phyloP scores from a whole-genome alignment of 2,113 vertebrate genomes.

The Toxotes jaculatrix region DNA sequence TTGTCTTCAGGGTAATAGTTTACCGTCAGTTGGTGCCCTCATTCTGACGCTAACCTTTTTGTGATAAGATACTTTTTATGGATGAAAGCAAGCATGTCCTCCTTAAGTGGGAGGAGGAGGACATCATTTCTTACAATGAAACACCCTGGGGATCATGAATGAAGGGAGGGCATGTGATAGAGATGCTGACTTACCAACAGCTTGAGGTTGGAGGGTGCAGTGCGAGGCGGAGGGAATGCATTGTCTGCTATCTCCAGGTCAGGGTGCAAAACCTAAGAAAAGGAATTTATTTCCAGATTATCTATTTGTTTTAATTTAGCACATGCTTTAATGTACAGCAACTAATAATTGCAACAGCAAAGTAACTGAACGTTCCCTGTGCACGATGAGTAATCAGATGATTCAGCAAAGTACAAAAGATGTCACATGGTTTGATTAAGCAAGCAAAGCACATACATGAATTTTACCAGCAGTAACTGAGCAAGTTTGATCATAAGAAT shows the following conservation, averaged over 20 bases:
- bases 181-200: slow-evolving; percentile 90
- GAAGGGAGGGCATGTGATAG: slow-evolving; percentile 7
- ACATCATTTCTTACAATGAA: slow-evolving; percentile 16
- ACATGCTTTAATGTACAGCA: neutral
- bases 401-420: neutral
- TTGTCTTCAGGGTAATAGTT: slow-evolving; percentile 40
- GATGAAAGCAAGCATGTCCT: slow-evolving; percentile 14
- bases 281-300: slow-evolving; percentile 3
- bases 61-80: slow-evolving; percentile 39
- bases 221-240: slow-evolving; percentile 95
- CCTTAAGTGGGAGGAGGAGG: slow-evolving; percentile 24
- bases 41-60: neutral
- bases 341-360: neutral
- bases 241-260: slow-evolving; percentile 98
- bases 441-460: neutral
- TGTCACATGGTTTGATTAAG: neutral
- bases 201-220: slow-evolving; percentile 93
- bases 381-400: neutral
- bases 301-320: neutral
- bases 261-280: slow-evolving; percentile 93
- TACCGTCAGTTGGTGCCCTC: slow-evolving; percentile 29
- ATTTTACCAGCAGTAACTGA: neutral
- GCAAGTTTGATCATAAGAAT: neutral
- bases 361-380: neutral
- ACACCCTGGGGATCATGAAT: slow-evolving; percentile 4